phyloP scores from a whole-genome alignment of 2,888 invertebrate genomes.

The Sceliomorpha sp. region DNA sequence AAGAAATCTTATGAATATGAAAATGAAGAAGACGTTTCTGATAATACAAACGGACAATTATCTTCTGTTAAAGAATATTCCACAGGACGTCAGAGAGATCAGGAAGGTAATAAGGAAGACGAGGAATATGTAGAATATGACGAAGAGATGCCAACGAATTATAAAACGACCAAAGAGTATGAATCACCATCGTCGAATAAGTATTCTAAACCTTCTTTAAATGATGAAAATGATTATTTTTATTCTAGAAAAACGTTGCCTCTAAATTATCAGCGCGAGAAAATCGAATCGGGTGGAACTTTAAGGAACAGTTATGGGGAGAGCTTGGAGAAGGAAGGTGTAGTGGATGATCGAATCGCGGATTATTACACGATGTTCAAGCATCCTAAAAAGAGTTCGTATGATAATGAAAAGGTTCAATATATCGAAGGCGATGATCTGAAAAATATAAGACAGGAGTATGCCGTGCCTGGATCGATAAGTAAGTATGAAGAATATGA shows the following conservation, averaged over 20 bases:
- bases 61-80: constrained; percentile 8
- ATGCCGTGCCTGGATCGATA: constrained; percentile 48
- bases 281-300: constrained; percentile 48
- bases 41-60: neutral
- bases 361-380: constrained; percentile 68
- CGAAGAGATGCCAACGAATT: neutral
- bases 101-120: neutral
- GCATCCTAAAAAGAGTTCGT: constrained; percentile 54
- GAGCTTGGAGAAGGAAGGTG: constrained; percentile 66
- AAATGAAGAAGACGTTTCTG: too few species aligned
- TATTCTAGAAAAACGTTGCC: constrained; percentile 44
- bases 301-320: constrained; percentile 75
- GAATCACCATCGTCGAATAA: constrained; percentile 21
- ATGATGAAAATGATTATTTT: constrained; percentile 16
- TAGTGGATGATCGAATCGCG: constrained; percentile 69
- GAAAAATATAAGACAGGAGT: constrained; percentile 44
- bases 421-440: constrained; percentile 1
- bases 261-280: constrained; percentile 47
- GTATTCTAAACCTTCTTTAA: neutral
- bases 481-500: constrained; percentile 73
- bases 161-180: constrained; percentile 1
- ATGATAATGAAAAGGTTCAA: constrained; percentile 1
- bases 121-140: constrained; percentile 4
- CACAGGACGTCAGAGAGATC: neutral
- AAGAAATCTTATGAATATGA: neutral